Percentiles rank a stretch among this genome's conserved stretches.
Evolutionary conservation across 1,140 invertebrate genomes (phyloP).

Genomic region (Lerema accius): DNA sequence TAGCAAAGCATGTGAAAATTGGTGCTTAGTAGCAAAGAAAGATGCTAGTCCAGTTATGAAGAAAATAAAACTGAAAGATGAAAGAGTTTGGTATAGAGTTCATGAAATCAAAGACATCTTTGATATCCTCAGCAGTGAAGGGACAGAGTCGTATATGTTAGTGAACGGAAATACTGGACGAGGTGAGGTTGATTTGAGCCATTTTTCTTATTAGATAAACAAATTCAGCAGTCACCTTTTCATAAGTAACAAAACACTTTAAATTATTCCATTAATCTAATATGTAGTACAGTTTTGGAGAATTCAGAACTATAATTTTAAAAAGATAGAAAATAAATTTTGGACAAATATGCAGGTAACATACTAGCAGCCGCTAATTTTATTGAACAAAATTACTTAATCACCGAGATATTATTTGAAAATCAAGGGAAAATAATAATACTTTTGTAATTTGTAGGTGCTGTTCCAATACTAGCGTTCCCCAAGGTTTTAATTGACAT

Average conservation of each 20-base stretch:
- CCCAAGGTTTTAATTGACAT: conserved; percentile 87
- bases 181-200: too few relatives aligned
- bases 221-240: too few relatives aligned
- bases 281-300: too few relatives aligned
- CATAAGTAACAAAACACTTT: too few relatives aligned
- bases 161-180: conserved; percentile 83
- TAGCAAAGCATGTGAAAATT: conserved; percentile 49
- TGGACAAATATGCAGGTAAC: too few relatives aligned
- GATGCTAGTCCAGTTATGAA: conserved; percentile 43
- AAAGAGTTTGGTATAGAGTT: conserved; percentile 61
- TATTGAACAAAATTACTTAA: too few relatives aligned
- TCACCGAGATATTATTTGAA: too few relatives aligned
- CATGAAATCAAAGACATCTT: conserved; percentile 60
- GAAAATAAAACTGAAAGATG: conserved; percentile 59
- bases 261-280: too few relatives aligned
- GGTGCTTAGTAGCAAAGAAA: conserved; percentile 58
- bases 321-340: too few relatives aligned
- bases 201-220: too few relatives aligned
- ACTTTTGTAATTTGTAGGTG: conserved; percentile 48
- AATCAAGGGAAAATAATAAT: neutral
- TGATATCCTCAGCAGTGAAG: conserved; percentile 53
- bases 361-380: too few relatives aligned
- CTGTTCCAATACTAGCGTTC: conserved; percentile 53
- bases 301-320: too few relatives aligned
- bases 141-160: conserved; percentile 76